Evolutionary conservation across 2,888 invertebrate genomes (phyloP).

Genomic region (Morpho achilles): DNA sequence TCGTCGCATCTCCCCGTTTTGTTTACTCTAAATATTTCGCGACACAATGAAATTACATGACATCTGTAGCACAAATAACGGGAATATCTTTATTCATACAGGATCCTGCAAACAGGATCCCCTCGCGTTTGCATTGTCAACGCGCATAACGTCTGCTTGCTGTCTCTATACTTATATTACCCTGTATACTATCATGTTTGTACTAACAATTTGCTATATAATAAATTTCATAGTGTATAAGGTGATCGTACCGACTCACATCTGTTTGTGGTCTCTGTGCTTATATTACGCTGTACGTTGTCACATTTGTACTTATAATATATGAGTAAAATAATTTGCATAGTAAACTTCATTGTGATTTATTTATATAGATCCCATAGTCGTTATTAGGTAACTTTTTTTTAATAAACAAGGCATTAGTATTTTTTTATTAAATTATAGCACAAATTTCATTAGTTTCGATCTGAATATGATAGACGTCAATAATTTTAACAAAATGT

Average conservation of each 20-base stretch:
- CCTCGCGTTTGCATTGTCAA: slow-evolving; percentile 63
- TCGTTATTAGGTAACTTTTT: no score
- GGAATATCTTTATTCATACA: slow-evolving; percentile 79
- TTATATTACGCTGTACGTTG: slow-evolving; percentile 12
- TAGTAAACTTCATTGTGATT: not conserved
- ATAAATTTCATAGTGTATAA: no score
- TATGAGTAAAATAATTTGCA: not conserved
- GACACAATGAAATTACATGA: slow-evolving; percentile 79
- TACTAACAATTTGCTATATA: slow-evolving; percentile 21
- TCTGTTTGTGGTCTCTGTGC: slow-evolving; percentile 62
- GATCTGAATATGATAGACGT: no score
- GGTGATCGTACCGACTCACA: slow-evolving; percentile 32
- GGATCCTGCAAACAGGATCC: slow-evolving; percentile 65
- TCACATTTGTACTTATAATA: no score
- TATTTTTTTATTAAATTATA: no score
- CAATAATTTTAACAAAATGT: no score
- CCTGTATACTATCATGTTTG: slow-evolving; percentile 23
- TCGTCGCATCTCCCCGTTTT: slow-evolving; percentile 60
- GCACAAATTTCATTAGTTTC: no score
- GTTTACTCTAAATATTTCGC: slow-evolving; percentile 77
- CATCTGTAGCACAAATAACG: slow-evolving; percentile 79
- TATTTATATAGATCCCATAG: not conserved
- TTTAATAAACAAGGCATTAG: no score
- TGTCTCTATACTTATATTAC: slow-evolving; percentile 42
- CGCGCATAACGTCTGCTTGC: slow-evolving; percentile 62